Base-by-base conservation (phyloP, 2,888 invertebrate genomes). In the Mythimna impura region DNA sequence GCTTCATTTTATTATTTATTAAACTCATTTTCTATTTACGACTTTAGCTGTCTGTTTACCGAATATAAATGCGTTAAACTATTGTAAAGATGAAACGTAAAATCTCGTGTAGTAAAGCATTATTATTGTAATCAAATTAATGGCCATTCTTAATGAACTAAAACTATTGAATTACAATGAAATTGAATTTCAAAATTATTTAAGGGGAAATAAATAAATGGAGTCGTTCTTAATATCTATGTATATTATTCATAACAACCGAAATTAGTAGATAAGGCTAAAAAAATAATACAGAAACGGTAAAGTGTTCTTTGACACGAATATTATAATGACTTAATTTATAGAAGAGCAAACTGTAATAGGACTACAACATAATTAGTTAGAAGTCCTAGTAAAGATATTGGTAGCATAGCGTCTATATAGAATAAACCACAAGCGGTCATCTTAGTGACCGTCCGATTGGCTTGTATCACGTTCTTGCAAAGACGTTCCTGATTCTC, bases 301-400 rank as follows among this genome's bases (percentile, higher is more conserved):
- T 17, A 50, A 50, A 8, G 8, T 8, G 50, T 20, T 50, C 8
- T 50, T 50, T 3, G 50, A n/a, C 20, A 50, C 20, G 50, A 50
- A 50, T 20, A 20, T 5, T 14, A 43, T 43, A 43, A 43, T 14
- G 0, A 4, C 5, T 50, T 22, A 34, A 55, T 36, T 64, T 47
- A 72, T 12, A 72, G 6, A 36, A 25, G 9, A 36, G 47, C 17
- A 75, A 63, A 77, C 50, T 77, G 77, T 25, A 75, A 62, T 0
- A 75, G 17, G 2, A 77, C 77, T 10, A 69, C 25, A 4, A 25
- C n/a, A 36, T 75, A 78, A 12, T 78, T 34, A 3, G 20, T 58
- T 14, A 75, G 0, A 34, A 67, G 20, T 12, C 22, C 40, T 20
- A 74, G 22, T n/a, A 73, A 12, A 22, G 67, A 43, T 54, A 73